phyloP scores from a whole-genome alignment of 35 echinoderm and acorn worm genomes.

The Apostichopus californicus region DNA sequence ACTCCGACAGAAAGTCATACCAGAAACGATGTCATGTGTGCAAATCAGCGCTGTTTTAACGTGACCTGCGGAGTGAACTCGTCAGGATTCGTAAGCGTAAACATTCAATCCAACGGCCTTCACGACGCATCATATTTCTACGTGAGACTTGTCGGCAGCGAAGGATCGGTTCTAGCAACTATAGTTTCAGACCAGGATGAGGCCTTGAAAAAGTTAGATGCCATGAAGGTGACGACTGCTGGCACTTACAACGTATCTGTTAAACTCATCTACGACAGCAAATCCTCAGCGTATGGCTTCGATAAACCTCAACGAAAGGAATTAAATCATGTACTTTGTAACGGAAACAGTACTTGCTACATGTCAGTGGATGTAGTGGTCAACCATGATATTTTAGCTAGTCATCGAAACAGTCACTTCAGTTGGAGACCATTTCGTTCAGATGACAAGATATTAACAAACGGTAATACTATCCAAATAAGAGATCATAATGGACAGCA shows the following conservation, averaged over 20 bases:
- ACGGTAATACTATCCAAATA: background rate
- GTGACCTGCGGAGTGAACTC: background rate
- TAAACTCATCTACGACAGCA: background rate
- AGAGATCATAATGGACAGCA: background rate
- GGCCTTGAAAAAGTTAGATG: background rate
- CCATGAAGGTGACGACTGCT: background rate
- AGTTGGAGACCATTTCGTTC: background rate
- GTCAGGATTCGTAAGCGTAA: background rate
- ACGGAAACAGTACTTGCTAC: background rate
- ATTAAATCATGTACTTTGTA: background rate
- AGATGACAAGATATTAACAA: background rate
- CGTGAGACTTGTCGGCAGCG: background rate
- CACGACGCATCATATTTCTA: constrained; percentile 19
- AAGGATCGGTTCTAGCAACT: background rate
- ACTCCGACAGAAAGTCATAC: background rate
- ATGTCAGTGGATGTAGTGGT: background rate
- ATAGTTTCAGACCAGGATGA: constrained; percentile 17
- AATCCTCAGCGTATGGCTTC: constrained; percentile 23
- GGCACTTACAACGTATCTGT: constrained; percentile 13
- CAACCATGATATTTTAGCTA: background rate
- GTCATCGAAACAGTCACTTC: background rate
- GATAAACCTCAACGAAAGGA: constrained; percentile 24
- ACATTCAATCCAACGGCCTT: background rate
- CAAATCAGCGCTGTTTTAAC: constrained; percentile 1
- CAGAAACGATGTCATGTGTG: background rate